Evolutionary conservation across 2,797 vertebrate genomes (phyloP).

Genomic region (Sphenodon punctatus): DNA sequence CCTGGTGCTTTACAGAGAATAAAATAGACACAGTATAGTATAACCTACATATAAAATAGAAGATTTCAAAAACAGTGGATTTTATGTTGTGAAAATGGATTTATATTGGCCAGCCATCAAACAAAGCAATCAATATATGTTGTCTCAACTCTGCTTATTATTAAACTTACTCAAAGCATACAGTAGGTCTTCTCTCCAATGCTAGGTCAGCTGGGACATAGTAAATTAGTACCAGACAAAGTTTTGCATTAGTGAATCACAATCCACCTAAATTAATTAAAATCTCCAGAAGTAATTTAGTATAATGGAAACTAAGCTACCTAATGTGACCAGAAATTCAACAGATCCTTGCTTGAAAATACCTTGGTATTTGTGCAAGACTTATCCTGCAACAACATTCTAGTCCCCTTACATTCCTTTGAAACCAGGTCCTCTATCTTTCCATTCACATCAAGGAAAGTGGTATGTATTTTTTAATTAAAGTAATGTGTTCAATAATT

Average conservation of each 20-base stretch:
- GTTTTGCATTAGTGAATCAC: too few species aligned
- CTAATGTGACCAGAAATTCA: neutral
- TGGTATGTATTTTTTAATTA: neutral
- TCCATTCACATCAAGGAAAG: neutral
- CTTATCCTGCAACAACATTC: neutral
- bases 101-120: neutral
- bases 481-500: too few species aligned
- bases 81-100: neutral
- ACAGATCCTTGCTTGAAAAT: neutral
- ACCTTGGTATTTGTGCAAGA: neutral
- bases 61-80: neutral
- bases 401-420: neutral
- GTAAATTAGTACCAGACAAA: too few species aligned
- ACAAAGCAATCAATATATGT: fast-evolving
- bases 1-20: too few species aligned
- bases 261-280: neutral
- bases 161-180: too few species aligned
- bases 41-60: neutral
- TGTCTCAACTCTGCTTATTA: too few species aligned
- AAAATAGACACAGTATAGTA: too few species aligned
- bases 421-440: neutral
- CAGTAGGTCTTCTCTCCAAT: fast-evolving
- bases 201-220: too few species aligned
- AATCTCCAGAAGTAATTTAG: neutral
- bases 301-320: neutral